Conservation (phyloP, 1,140 invertebrate species). For the Drosophila triauraria region DNA sequence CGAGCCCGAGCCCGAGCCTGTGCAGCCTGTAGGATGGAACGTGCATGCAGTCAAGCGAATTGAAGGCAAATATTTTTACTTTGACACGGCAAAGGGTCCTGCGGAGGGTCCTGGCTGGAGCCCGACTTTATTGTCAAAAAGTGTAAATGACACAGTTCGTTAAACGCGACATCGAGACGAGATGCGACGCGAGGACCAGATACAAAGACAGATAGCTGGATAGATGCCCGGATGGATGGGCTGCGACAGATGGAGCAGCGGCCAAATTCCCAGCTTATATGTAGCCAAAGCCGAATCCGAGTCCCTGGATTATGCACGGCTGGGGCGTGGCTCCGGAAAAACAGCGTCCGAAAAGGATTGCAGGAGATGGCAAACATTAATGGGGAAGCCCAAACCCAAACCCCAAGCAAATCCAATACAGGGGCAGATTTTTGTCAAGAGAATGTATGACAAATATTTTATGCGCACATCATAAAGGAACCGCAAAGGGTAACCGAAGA, state of each 20-base stretch:
- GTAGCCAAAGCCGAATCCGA: background rate
- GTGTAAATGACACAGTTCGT: slow-evolving; percentile 85
- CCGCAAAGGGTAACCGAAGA: slow-evolving; percentile 44
- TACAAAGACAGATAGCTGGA: slow-evolving; percentile 46
- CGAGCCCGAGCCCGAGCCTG: background rate
- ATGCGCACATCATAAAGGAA: slow-evolving; percentile 80
- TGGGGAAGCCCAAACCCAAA: slow-evolving; percentile 39
- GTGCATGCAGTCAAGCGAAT: slow-evolving; percentile 81
- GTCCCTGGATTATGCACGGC: slow-evolving; percentile 74
- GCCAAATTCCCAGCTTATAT: slow-evolving; percentile 6
- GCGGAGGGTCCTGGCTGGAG: slow-evolving; percentile 1
- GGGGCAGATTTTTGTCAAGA: slow-evolving; percentile 63
- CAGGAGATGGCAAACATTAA: slow-evolving; percentile 61
- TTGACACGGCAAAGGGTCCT: slow-evolving; percentile 68
- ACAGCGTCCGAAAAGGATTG: slow-evolving; percentile 65
- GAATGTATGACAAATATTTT: slow-evolving; percentile 80
- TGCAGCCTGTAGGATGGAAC: slow-evolving; percentile 71
- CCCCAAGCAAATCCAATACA: slow-evolving; percentile 53
- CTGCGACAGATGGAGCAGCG: slow-evolving; percentile 34
- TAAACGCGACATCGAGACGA: slow-evolving; percentile 72
- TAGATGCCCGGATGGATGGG: slow-evolving; percentile 21
- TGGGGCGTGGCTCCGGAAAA: slow-evolving; percentile 68
- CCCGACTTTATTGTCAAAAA: slow-evolving; percentile 56
- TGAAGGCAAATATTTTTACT: slow-evolving; percentile 83
- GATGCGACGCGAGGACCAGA: slow-evolving; percentile 17